Evolutionary conservation across 2,888 invertebrate species (phyloP), one percentile per base, ranked within the genome.

Genomic region (Melinaea menophilus): DNA sequence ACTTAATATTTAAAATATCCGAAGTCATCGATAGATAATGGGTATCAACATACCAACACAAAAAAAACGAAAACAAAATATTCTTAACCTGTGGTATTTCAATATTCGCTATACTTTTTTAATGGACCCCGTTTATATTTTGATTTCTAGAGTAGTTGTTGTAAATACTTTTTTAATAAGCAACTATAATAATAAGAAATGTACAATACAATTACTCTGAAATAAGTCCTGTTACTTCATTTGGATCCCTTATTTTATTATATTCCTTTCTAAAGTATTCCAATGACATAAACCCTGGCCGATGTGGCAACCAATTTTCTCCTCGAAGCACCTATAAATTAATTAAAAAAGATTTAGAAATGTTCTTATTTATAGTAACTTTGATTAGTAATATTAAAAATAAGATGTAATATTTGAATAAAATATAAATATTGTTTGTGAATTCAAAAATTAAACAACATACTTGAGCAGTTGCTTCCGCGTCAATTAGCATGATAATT

Each of bases 271-370:
- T 77, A 58, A 80, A 85, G 68, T 85, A 77, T 37, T 76, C 76
- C 9, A 85, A 69, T 3, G 79, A 76, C 12, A 61, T 47, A 55
- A 85, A 80, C 4, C 82, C 82, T 2, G 77, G 73, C 5, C 85
- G 74, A 5, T 73, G 45, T 0, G 84, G 85, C 54, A 77, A 45
- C 62, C 69, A 67, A 68, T 83, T 80, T 73, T 84, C 84, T 54
- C 75, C 74, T 7, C 83, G 75, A n/a, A 83, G 69, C 33, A 85
- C 60, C 85, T 61, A 57, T 71, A 66, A 31, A 13, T 9, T 45
- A 35, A 51, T 59, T 46, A 5, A 46, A 22, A 22, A 22, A 22
- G 22, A 22, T 22, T 22, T 22, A 22, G 22, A 22, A 22, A 22
- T 22, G 22, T 22, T 22, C 22, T 22, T 22, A 22, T 22, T 22